phyloP scores from a whole-genome alignment of 2,888 invertebrate genomes.

The Cheilosia variabilis region DNA sequence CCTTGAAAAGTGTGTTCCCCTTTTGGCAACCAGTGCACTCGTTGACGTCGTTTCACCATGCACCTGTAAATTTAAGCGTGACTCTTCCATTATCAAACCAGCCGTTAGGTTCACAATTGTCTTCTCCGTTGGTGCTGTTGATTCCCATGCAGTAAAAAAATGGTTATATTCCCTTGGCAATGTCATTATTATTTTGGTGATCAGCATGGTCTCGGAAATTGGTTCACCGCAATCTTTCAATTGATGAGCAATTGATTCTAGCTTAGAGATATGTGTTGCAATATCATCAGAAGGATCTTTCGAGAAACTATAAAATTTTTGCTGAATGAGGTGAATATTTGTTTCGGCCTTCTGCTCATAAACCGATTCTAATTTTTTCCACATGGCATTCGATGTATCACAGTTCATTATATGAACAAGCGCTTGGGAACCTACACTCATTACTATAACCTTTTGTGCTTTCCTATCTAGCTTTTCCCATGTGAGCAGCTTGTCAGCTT shows the following conservation, averaged over 20 bases:
- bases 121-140: neutral
- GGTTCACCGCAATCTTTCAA: constrained; percentile 56
- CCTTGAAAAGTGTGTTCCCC: constrained; percentile 3
- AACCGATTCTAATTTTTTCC: constrained; percentile 21
- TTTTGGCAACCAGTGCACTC: constrained; percentile 28
- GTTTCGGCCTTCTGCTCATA: constrained; percentile 40
- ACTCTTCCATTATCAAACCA: constrained; percentile 23
- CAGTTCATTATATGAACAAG: constrained; percentile 47
- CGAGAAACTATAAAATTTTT: constrained; percentile 66
- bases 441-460: constrained; percentile 44
- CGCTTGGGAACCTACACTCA: constrained; percentile 27
- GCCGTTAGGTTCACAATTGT: neutral
- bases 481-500: neutral
- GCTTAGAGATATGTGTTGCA: constrained; percentile 55
- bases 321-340: constrained; percentile 60
- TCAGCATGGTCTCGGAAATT: constrained; percentile 45
- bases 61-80: constrained; percentile 15
- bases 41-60: constrained; percentile 6
- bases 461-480: constrained; percentile 27
- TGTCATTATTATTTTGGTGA: constrained; percentile 38
- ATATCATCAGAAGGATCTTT: constrained; percentile 56
- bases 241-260: constrained; percentile 39
- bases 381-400: constrained; percentile 26
- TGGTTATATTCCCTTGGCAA: constrained; percentile 35
- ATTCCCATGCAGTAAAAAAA: constrained; percentile 59